Evolutionary conservation across 2,888 invertebrate species (phyloP).

Genomic region (Adelphocoris suturalis): DNA sequence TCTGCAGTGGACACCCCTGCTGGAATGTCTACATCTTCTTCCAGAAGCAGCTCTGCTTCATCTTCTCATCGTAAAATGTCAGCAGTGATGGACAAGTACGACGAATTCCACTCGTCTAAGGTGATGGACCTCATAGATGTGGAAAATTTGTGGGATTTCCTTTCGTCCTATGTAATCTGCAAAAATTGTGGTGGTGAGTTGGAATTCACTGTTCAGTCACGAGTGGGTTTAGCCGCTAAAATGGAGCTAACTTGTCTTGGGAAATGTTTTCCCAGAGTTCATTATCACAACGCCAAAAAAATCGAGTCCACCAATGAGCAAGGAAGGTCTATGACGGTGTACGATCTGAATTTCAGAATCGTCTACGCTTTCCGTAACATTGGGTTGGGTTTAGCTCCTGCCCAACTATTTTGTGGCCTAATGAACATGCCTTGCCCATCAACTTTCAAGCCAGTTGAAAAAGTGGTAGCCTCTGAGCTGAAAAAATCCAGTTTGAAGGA

Average conservation of each 20-base stretch:
- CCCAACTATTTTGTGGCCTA: not conserved
- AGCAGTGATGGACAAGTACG: too few relatives aligned
- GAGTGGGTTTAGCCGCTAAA: conserved; percentile 2
- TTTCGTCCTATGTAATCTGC: not conserved
- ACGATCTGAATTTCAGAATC: not conserved
- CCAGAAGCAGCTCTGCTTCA: too few relatives aligned
- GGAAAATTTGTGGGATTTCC: too few relatives aligned
- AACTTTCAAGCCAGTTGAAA: not conserved
- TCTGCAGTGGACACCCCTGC: too few relatives aligned
- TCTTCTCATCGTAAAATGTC: too few relatives aligned
- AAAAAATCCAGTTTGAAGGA: not conserved
- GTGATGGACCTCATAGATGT: too few relatives aligned
- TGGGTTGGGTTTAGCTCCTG: not conserved
- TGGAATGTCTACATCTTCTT: too few relatives aligned
- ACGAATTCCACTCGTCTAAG: too few relatives aligned
- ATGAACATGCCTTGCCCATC: not conserved
- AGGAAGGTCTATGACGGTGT: not conserved
- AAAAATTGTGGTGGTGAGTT: conserved; percentile 40
- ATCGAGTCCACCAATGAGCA: not conserved
- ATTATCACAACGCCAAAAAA: not conserved
- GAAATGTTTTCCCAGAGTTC: not conserved
- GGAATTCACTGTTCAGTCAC: conserved; percentile 18
- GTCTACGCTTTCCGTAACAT: not conserved
- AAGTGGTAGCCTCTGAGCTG: not conserved
- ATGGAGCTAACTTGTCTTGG: conserved; percentile 17